A percentile compares a stretch with the other conserved stretches of the same genome.
These are phyloP conservation scores for Stenotaenia linearis DNA, from an alignment of 2,888 invertebrate genomes.

Conservation along the genomic window DNA sequence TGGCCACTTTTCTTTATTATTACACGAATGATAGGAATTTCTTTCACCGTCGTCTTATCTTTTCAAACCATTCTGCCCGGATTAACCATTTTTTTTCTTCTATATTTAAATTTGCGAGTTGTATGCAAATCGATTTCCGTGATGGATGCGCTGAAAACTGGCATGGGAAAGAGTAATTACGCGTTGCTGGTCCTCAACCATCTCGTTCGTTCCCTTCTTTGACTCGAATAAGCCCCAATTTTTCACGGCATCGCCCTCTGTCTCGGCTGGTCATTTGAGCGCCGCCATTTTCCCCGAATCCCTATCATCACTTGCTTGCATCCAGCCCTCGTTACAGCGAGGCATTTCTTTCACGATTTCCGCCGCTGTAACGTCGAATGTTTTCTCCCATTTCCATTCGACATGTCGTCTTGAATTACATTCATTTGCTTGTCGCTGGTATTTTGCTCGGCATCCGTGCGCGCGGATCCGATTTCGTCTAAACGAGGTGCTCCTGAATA, in stretches of 20 bases:
- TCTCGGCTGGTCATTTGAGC: constrained; percentile 6
- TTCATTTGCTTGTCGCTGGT: background rate
- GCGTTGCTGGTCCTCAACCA: background rate
- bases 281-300: constrained; percentile 19
- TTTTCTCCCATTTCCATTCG: background rate
- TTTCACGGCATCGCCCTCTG: constrained; percentile 16
- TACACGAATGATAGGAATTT: background rate
- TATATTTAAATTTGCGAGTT: background rate
- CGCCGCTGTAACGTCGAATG: background rate
- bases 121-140: background rate
- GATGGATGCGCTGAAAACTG: background rate
- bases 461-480: background rate
- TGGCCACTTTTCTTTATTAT: background rate
- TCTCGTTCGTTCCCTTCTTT: background rate
- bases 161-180: background rate
- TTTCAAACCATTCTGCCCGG: background rate
- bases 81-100: background rate
- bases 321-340: background rate
- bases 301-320: constrained; percentile 14
- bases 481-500: constrained; percentile 7
- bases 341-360: background rate
- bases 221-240: constrained; percentile 9
- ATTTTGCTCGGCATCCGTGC: background rate
- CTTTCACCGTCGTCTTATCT: background rate
- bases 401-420: background rate